Evolutionary conservation across 2,113 vertebrate species (phyloP), one percentile per base, ranked within the genome.

Genomic region (Clarias macrocephalus): DNA sequence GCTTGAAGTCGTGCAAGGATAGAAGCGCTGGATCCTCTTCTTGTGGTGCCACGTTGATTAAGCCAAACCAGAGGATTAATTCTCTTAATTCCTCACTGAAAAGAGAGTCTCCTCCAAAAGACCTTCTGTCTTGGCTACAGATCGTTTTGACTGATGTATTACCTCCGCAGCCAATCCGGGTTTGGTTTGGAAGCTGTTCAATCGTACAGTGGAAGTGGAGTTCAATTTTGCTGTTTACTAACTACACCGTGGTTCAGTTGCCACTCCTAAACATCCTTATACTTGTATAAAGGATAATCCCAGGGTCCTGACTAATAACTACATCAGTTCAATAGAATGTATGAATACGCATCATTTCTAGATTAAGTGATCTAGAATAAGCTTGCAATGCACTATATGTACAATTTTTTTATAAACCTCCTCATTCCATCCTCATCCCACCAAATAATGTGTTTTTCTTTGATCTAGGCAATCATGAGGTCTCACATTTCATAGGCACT

Each of bases 61-160:
- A 80, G 85, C 87, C 87, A 90, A 86, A 88, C 82, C 65, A 62
- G 62, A 88, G 81, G 86, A 87, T 90, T 89, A 90, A 65, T 77
- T 82, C 86, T 85, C 54, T 75, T 89, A 90, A 89, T 90, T 86
- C 88, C 80, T 83, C 72, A 68, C 66, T 81, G 83, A 88, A 66
- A 84, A 65, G 83, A 12, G 23, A 60, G 86, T 88, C 80, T 86
- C 66, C 68, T 88, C 82, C 84, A 84, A 84, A 87, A 81, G 85
- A 85, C 83, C 84, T 82, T 88, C 77, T 68, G 54, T 82, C 63
- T 75, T 80, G 62, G 85, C 82, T 63, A 59, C 57, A 84, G 59
- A 75, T 80, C 65, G 85, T 83, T 87, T 80, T 80, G n/a, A 82
- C 83, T 81, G 66, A 80, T 42, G 82, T 77, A 73, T 48, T 62